Evolutionary conservation across 2,113 vertebrate species (phyloP), one percentile per base, ranked within the genome.

Genomic region (Microtus montanus): DNA sequence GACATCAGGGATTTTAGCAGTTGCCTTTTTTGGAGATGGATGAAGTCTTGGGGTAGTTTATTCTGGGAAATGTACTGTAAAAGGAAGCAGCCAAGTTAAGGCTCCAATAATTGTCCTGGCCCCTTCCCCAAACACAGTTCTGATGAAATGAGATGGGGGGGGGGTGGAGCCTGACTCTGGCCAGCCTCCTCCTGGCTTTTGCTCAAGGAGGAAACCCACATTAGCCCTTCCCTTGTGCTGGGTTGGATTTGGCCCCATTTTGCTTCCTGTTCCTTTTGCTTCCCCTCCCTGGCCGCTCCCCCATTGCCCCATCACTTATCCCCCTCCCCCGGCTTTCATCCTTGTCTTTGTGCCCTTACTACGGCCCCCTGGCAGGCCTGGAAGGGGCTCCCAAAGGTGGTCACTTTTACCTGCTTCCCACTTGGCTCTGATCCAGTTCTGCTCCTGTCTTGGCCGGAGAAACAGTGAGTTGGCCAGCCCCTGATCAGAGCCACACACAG

Each of bases 31-130:
- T 96, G 98, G 97, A 95, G 97, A 74, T 92, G 96, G 97, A 79
- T 90, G 71, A 95, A 97, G 98, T 96, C 91, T 87, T 89, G 96
- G 96, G 97, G 97, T 96, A 95, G 98, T 97, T 98, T 98, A 97
- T 98, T 97, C 97, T 96, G 90, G 97, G 94, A 96, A 88, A 82
- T 33, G 68, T 44, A 64, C 96, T 94, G 82, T 90, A 74, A 86
- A 92, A 97, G 95, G 93, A 85, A 91, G 92, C 87, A 73, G 92
- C 94, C 89, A 74, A 82, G 86, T 70, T 10, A 12, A 75, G 84
- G 78, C 89, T 94, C 74, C 41, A 22, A 1, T 44, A 28, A 58
- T 82, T 63, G 70, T 80, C 35, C 92, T 52, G 86, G 93, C 92
- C 96, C 91, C 89, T 94, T 95, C 94, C 94, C 93, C 94, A 85